A percentile compares a stretch with the other conserved stretches of the same genome.
Evolutionary conservation across 1,140 invertebrate genomes (phyloP).

Genomic region (Sitobion miscanthi): DNA sequence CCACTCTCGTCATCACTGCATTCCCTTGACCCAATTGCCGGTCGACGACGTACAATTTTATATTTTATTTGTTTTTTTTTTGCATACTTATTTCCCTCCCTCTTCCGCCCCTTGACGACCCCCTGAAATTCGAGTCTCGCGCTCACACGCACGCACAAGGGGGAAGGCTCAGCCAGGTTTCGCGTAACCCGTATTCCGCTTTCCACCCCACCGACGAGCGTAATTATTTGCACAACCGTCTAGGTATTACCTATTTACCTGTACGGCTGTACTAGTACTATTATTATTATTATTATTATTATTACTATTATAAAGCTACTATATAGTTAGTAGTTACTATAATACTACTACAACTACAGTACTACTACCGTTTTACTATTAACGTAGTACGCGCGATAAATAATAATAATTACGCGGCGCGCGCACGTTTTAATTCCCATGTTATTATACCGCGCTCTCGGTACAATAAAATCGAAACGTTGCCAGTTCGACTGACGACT

Average conservation of each 20-base stretch:
- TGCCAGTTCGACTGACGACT: neutral
- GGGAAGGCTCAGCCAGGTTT: neutral
- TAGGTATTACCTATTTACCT: neutral
- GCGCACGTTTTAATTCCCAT: no score
- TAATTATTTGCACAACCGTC: neutral
- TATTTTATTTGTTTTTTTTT: conserved; percentile 23
- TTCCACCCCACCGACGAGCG: neutral
- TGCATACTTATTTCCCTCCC: neutral
- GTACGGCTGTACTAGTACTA: neutral
- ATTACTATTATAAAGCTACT: neutral
- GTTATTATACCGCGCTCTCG: neutral
- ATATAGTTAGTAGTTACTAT: neutral
- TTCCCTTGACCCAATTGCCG: conserved; percentile 49
- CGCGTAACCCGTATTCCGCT: neutral
- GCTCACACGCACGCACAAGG: no score
- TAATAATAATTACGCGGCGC: neutral
- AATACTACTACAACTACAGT: neutral
- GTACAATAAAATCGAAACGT: conserved; percentile 29
- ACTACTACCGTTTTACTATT: neutral
- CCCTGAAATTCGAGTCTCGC: conserved; percentile 13
- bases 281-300: neutral
- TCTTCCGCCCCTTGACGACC: neutral
- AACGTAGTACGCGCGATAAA: neutral
- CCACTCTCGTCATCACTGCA: neutral
- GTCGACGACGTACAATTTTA: conserved; percentile 29